Base-by-base conservation (phyloP, 2,888 invertebrate species). In the Germaria angustata region DNA sequence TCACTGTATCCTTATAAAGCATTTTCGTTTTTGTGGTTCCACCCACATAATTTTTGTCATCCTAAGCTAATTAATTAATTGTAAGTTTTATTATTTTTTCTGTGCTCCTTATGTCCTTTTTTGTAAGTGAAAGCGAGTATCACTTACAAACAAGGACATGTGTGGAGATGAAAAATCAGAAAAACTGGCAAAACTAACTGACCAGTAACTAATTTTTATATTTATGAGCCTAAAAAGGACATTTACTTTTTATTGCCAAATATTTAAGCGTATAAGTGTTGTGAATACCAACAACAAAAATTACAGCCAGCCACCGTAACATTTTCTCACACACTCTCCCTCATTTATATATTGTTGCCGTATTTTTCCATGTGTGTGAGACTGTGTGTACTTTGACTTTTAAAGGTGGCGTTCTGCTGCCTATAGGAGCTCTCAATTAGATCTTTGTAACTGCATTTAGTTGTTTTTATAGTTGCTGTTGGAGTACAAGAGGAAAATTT, bases 161-260 rank as follows among this genome's bases (percentile, higher is more conserved):
- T 53, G 24, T 32, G 28, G 24, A 61, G n/a, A 75, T 41, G 68
- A 68, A 65, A 53, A 69, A 78, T 61, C 66, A 78, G 36, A 69
- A 78, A 81, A 69, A 75, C 76, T 76, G 6, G 46, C 63, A 65
- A 83, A 83, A 80, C 80, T 80, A 81, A 88, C 88, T 88, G 89
- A 88, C 89, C 89, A 87, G 89, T 86, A 89, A 88, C 89, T 89
- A 88, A 88, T 88, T 88, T 88, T 89, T 88, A 88, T 88, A 89
- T 89, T 88, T 89, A 89, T 86, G 89, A 69, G 53, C 66, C 51
- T n/a, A 68, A 61, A 78, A 80, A 76, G 65, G 69, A 66, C 82
- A 82, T 79, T 82, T 59, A 17, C 20, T 69, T 82, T 79, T 79
- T 66, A 76, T 61, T 24, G 71, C 22, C 69, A 69, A 79, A 39